Evolutionary conservation across 92 coral and sea anemone genomes (phyloP), one percentile per base, ranked within the genome.

Genomic region (Zoanthus sansibaricus): DNA sequence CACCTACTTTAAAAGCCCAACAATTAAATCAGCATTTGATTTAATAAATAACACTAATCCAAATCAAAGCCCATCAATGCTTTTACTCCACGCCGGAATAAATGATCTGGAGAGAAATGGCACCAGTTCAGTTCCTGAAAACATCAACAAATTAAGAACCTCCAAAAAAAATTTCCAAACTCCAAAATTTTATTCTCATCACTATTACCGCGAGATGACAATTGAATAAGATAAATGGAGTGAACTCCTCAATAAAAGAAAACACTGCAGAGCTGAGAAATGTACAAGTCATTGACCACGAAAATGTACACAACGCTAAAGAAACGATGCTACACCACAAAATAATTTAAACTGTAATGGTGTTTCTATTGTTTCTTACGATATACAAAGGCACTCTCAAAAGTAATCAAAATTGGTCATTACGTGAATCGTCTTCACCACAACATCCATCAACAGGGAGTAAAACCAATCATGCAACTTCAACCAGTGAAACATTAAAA

Each of bases 161-260:
- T 18, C 73, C 9, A 79, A 25, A 14, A 49, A 79, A 49, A 79
- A 59, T 52, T 54, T 13, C 71, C 84, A n/a, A 54, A 16, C 1
- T 79, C 70, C 4, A 30, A 68, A 6, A 20, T 79, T 20, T 25
- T 79, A 6, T 45, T 79, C 18, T 79, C 68, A 11, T 42, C 70
- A 21, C 73, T 79, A 4, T 66, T 79, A 32, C 84, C 84, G n/a
- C 84, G 47, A 52, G 17, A 25, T 25, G 84, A 79, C 42, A n/a
- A 54, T 52, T 79, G 9, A 62, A 47, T n/a, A 30, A 25, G 68
- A 58, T 30, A 15, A 30, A 55, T 54, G 44, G 11, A 30, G 54
- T 55, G n/a, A 79, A 59, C 54, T 31, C 18, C 47, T 16, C 30
- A 70, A 25, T 68, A 4, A 68, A 68, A 68, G 44, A 68, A 25